A percentile compares a stretch with the other conserved stretches of the same genome.
phyloP scores from a whole-genome alignment of 2,113 vertebrate genomes.

The Nycticebus coucang region DNA sequence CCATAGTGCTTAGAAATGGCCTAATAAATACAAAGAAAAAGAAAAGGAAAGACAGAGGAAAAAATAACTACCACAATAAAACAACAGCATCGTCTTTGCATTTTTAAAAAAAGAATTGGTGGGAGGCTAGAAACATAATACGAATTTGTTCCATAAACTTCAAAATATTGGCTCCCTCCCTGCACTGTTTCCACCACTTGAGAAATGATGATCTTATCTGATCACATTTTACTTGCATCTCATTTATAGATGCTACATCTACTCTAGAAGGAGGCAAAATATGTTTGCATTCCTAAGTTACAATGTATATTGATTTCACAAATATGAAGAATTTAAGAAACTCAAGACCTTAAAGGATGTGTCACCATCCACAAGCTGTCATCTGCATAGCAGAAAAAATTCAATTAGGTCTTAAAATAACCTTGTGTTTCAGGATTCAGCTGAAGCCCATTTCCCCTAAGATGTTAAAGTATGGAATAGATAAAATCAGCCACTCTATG shows the following conservation, averaged over 20 bases:
- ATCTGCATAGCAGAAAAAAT: slow-evolving; percentile 22
- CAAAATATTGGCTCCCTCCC: neutral
- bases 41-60: neutral
- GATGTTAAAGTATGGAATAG: slow-evolving; percentile 29
- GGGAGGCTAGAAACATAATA: neutral
- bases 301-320: neutral
- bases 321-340: neutral
- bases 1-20: slow-evolving; percentile 1
- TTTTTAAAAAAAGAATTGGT: neutral
- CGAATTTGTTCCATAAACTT: neutral
- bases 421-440: slow-evolving; percentile 35
- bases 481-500: slow-evolving; percentile 13
- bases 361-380: neutral
- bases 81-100: neutral
- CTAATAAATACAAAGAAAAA: neutral
- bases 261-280: neutral
- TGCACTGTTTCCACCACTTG: neutral
- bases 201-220: neutral
- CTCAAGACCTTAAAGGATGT: neutral
- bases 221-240: slow-evolving; percentile 43
- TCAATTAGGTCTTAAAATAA: slow-evolving; percentile 49
- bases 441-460: neutral
- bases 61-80: neutral
- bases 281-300: neutral
- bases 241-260: slow-evolving; percentile 25